Evolutionary conservation across 1,140 invertebrate genomes (phyloP).

Genomic region (Paralvinella palmiformis): DNA sequence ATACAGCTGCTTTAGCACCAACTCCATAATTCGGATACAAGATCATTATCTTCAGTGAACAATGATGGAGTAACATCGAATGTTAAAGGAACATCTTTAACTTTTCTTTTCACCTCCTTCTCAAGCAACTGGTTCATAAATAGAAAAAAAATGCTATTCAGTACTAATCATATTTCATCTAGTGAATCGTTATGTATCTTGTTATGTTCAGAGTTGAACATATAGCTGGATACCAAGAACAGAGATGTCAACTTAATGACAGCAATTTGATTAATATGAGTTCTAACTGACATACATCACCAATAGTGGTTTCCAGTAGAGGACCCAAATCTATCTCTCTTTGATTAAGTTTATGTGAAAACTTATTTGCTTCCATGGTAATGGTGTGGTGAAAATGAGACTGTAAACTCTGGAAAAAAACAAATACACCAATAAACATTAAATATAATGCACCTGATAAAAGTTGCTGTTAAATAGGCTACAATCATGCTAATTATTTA

Average conservation of each 20-base stretch:
- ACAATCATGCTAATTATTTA: no score
- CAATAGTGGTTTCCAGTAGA: constrained; percentile 52
- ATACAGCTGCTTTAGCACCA: no score
- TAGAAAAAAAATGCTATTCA: constrained; percentile 22
- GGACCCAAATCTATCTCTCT: constrained; percentile 63
- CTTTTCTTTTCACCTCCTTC: constrained; percentile 58
- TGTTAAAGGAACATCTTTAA: constrained; percentile 58
- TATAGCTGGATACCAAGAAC: no score
- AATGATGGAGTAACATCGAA: constrained; percentile 55
- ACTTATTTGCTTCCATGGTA: constrained; percentile 63
- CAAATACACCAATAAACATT: neutral
- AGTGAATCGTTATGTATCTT: no score
- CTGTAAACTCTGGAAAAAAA: constrained; percentile 56
- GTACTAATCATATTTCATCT: constrained; percentile 19
- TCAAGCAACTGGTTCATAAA: constrained; percentile 58
- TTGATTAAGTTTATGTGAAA: constrained; percentile 60
- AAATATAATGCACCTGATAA: constrained; percentile 4
- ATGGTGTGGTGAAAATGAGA: constrained; percentile 68
- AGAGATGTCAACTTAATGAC: no score
- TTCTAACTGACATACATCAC: constrained; percentile 23
- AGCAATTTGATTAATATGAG: constrained; percentile 23
- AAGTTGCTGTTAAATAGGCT: no score
- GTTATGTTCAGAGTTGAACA: no score
- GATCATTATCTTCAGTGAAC: constrained; percentile 13
- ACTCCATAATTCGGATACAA: neutral